Conservation (phyloP, 37 sponge, comb jelly and placozoan genomes). For the Aphrocallistes beatrix region DNA sequence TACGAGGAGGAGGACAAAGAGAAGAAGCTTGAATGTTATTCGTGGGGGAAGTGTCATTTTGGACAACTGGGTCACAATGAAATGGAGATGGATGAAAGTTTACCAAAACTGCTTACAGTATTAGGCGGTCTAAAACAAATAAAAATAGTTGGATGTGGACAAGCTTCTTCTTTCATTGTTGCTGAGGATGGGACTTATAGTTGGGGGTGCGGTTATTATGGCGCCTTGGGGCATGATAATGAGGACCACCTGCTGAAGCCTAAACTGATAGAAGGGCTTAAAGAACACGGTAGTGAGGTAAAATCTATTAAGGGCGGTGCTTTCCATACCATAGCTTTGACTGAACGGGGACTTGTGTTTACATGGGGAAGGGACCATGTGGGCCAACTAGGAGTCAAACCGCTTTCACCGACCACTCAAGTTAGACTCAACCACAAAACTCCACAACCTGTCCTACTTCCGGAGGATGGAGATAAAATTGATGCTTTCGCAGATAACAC, state of each 20-base stretch:
- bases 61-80: slow-evolving; percentile 75
- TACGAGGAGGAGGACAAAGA: slow-evolving; percentile 20
- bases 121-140: slow-evolving; percentile 39
- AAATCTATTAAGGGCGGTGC: slow-evolving; percentile 35
- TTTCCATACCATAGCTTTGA: slow-evolving; percentile 51
- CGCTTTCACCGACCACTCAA: neutral
- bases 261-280: slow-evolving; percentile 34
- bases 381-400: slow-evolving; percentile 50
- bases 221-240: slow-evolving; percentile 42
- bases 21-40: slow-evolving; percentile 23
- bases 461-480: neutral
- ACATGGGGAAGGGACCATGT: slow-evolving; percentile 66
- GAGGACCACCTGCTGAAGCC: slow-evolving; percentile 36
- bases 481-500: slow-evolving; percentile 37
- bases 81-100: slow-evolving; percentile 23
- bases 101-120: slow-evolving; percentile 32
- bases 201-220: slow-evolving; percentile 65
- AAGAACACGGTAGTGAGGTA: slow-evolving; percentile 11
- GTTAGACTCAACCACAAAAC: slow-evolving; percentile 36
- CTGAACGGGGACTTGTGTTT: slow-evolving; percentile 28
- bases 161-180: slow-evolving; percentile 38
- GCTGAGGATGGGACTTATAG: slow-evolving; percentile 47
- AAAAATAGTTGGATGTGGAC: slow-evolving; percentile 32
- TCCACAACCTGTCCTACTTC: slow-evolving; percentile 22
- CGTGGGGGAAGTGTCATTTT: slow-evolving; percentile 65